A percentile compares a stretch with the other conserved stretches of the same genome.
Conservation (phyloP, 2,797 vertebrate genomes). For the Alca torda region DNA sequence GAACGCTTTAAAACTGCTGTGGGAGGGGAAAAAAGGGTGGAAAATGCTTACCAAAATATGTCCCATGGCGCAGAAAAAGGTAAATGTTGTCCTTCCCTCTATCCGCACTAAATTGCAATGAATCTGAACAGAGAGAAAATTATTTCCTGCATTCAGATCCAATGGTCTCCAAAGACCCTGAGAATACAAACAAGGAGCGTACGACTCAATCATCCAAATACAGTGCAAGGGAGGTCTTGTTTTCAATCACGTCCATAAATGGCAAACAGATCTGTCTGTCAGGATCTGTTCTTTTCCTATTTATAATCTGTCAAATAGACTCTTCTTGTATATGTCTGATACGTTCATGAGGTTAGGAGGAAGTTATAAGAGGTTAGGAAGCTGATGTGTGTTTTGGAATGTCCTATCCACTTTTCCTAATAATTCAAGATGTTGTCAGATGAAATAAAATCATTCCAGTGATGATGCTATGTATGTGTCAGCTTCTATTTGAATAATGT, state of each 20-base stretch:
- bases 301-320: not conserved
- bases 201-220: not conserved
- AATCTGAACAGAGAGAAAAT: not conserved
- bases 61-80: not conserved
- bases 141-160: not conserved
- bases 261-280: not conserved
- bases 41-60: not conserved
- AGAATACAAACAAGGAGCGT: not conserved
- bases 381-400: not conserved
- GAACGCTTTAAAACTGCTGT: not conserved
- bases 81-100: not conserved
- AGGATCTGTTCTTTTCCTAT: not conserved
- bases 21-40: not conserved
- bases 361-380: not conserved
- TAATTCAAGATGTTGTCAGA: not conserved
- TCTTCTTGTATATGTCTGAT: not conserved
- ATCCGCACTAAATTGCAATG: not conserved
- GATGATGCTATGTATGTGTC: not conserved
- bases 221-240: not conserved
- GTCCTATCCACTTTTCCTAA: not conserved
- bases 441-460: not conserved
- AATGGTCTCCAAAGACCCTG: not conserved
- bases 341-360: not conserved
- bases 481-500: not conserved
- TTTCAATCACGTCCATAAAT: not conserved